Conservation (phyloP, 1,140 invertebrate species). For the Drosophila ercepeae region DNA sequence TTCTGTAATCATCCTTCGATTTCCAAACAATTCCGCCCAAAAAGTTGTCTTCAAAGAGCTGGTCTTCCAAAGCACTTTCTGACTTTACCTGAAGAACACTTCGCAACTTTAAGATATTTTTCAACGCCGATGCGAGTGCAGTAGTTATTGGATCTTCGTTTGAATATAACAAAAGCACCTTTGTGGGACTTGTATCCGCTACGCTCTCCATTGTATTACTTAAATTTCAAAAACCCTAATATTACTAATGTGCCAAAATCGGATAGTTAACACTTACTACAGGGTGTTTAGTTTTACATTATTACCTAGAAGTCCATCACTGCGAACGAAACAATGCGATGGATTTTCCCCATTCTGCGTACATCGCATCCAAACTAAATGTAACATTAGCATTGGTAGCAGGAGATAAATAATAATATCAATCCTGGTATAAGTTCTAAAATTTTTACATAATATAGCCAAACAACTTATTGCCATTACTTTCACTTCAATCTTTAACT, state of each 20-base stretch:
- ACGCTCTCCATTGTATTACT: neutral
- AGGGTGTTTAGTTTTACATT: neutral
- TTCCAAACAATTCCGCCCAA: constrained; percentile 25
- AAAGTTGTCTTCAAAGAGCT: constrained; percentile 2
- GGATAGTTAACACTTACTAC: constrained; percentile 18
- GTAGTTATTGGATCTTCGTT: neutral
- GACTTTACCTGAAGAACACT: neutral
- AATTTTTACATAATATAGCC: constrained; percentile 10
- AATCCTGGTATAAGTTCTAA: constrained; percentile 12
- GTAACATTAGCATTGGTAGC: constrained; percentile 16
- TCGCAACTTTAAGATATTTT: constrained; percentile 5
- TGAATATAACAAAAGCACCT: constrained; percentile 1
- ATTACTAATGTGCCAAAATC: no score
- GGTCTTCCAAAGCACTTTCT: neutral
- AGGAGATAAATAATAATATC: constrained; percentile 14
- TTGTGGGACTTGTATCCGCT: neutral
- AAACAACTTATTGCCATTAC: constrained; percentile 1
- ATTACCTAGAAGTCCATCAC: neutral
- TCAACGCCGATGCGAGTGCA: neutral
- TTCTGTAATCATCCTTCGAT: neutral
- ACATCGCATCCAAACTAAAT: constrained; percentile 17
- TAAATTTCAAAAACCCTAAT: neutral
- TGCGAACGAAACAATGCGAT: neutral
- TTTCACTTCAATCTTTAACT: neutral
- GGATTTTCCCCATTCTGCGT: neutral